These are phyloP conservation scores for Drosophila aldrichi DNA, from an alignment of 2,888 invertebrate species.

Conservation along the genomic window DNA sequence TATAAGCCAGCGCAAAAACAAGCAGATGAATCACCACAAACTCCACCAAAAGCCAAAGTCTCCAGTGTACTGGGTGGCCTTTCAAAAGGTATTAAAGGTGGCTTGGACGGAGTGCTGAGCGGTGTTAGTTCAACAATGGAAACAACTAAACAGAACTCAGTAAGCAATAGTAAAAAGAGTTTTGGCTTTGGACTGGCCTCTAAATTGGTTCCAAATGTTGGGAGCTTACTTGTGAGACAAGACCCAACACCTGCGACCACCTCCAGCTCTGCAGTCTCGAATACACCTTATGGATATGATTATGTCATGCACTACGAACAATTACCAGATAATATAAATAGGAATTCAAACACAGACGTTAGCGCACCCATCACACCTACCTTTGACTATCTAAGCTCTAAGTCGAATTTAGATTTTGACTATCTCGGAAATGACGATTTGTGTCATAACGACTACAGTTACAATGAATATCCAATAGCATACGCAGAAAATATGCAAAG, in stretches of 20 bases:
- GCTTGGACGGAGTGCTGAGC: slow-evolving; percentile 81
- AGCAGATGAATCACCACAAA: slow-evolving; percentile 21
- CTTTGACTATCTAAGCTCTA: slow-evolving; percentile 1
- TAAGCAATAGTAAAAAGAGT: slow-evolving; percentile 51
- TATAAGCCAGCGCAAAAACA: slow-evolving; percentile 58
- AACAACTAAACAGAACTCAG: slow-evolving; percentile 15
- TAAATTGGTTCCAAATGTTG: slow-evolving; percentile 81
- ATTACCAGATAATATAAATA: slow-evolving; percentile 8
- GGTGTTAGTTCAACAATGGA: slow-evolving; percentile 65
- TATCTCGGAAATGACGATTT: slow-evolving; percentile 27
- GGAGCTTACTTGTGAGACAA: slow-evolving; percentile 60
- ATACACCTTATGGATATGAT: slow-evolving; percentile 9
- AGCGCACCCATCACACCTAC: slow-evolving; percentile 28
- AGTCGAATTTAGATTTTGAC: slow-evolving; percentile 16
- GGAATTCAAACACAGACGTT: slow-evolving; percentile 10
- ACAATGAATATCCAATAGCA: slow-evolving; percentile 67
- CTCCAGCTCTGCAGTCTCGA: slow-evolving; percentile 1
- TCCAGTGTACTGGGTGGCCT: slow-evolving; percentile 79
- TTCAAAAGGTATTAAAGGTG: slow-evolving; percentile 82
- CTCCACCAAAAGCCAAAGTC: slow-evolving; percentile 70
- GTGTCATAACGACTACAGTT: slow-evolving; percentile 72
- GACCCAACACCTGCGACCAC: neutral
- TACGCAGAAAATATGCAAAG: slow-evolving; percentile 35
- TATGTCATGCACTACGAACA: slow-evolving; percentile 1
- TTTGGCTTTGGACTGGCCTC: slow-evolving; percentile 82